A percentile compares a stretch with the other conserved stretches of the same genome.
Conservation (phyloP, 2,888 invertebrate species). For the Shargacucullia verbasci region DNA sequence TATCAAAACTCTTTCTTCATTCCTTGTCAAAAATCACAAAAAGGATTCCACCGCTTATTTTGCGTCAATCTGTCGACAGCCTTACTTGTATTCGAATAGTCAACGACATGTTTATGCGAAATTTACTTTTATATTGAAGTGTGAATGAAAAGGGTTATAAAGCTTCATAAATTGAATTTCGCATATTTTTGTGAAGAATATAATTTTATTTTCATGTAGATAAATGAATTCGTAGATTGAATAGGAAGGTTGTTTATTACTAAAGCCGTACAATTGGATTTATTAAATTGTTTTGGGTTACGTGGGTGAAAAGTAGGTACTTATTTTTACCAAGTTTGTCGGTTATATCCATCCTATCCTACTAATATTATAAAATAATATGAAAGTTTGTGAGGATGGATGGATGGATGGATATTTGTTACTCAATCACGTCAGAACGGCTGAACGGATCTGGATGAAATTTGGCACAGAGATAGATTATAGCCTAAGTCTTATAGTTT, state of each 20-base stretch:
- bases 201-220: constrained; percentile 14
- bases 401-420: no score
- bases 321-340: no score
- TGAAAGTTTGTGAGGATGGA: no score
- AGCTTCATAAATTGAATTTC: constrained; percentile 25
- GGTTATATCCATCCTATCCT: no score
- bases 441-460: no score
- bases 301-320: neutral
- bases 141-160: constrained; percentile 21
- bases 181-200: constrained; percentile 24
- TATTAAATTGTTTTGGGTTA: constrained; percentile 5
- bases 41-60: no score
- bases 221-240: constrained; percentile 26
- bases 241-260: constrained; percentile 7
- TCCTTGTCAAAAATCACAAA: no score
- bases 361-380: no score
- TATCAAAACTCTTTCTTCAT: no score
- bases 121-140: constrained; percentile 17
- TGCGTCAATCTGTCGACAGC: neutral
- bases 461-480: no score
- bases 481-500: no score
- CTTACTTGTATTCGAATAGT: constrained; percentile 28
- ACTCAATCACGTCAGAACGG: no score
- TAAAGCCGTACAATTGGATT: constrained; percentile 9
- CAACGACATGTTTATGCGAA: constrained; percentile 13